These are phyloP conservation scores for Ovibos moschatus DNA, from an alignment of 2,113 vertebrate species.

Conservation along the genomic window DNA sequence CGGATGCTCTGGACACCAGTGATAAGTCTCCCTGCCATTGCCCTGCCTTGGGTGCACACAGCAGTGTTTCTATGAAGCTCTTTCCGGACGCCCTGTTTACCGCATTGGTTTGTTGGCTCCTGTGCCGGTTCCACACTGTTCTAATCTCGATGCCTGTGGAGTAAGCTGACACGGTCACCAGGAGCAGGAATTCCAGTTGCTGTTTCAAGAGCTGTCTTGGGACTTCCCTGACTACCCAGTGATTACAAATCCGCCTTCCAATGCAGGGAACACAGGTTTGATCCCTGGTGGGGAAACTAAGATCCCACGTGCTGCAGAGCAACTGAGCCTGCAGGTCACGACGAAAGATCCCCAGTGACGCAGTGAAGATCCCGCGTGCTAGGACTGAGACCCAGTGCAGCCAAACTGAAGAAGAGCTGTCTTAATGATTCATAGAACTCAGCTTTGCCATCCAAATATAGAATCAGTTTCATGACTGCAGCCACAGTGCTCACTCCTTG, in stretches of 20 bases:
- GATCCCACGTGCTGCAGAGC: neutral
- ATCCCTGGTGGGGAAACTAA: neutral
- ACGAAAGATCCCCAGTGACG: neutral
- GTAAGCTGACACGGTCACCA: neutral
- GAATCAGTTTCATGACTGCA: neutral
- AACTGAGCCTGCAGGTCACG: rapidly evolving
- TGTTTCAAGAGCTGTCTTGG: neutral
- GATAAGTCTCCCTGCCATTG: rapidly evolving
- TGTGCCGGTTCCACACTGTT: neutral
- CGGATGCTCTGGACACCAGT: rapidly evolving
- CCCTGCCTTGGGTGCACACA: neutral
- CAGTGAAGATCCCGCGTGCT: rapidly evolving
- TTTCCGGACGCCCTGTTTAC: neutral
- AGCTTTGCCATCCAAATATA: neutral
- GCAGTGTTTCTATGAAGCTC: neutral
- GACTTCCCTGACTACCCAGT: neutral
- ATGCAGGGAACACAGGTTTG: neutral
- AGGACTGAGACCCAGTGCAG: neutral
- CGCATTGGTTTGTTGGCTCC: rapidly evolving
- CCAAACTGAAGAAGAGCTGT: neutral
- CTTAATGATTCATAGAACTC: neutral
- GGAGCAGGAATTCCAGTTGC: neutral
- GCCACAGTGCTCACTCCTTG: neutral
- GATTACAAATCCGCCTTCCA: neutral
- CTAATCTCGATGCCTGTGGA: rapidly evolving